Percentiles rank a stretch among this genome's conserved stretches.
Evolutionary conservation across 2,113 vertebrate genomes (phyloP).

Genomic region (Eurypyga helias): DNA sequence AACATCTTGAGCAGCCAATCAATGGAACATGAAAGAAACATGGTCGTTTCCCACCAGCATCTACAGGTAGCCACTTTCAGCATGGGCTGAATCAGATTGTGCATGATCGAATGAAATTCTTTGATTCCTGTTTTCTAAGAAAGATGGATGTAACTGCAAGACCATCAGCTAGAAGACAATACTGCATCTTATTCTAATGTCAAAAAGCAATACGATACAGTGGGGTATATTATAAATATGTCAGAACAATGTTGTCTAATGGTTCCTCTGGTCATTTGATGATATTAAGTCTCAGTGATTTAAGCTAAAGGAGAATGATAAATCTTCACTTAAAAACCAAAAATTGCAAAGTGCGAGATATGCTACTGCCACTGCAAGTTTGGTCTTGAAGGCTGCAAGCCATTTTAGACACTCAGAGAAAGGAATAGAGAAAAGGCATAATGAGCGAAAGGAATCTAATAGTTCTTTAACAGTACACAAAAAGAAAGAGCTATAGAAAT

Average conservation of each 20-base stretch:
- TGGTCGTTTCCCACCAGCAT: not conserved
- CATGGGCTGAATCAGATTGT: not conserved
- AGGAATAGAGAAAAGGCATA: not conserved
- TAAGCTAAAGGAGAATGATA: not conserved
- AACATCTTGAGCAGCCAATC: not conserved
- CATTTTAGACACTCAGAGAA: not conserved
- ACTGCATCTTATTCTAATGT: not conserved
- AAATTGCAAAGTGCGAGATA: not conserved
- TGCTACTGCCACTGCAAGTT: not conserved
- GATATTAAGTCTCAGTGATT: not conserved
- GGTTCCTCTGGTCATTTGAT: not conserved
- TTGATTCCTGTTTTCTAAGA: not conserved
- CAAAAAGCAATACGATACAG: not conserved
- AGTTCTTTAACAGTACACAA: not conserved
- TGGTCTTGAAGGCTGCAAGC: not conserved
- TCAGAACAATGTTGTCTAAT: not conserved
- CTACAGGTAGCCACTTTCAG: not conserved
- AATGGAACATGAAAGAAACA: not conserved
- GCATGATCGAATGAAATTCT: not conserved
- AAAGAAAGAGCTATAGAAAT: not conserved
- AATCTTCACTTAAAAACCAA: not conserved
- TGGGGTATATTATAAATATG: not conserved
- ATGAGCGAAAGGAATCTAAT: not conserved
- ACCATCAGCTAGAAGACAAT: not conserved
- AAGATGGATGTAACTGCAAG: not conserved